phyloP scores from a whole-genome alignment of 2,113 vertebrate genomes.

The Rhynchopsitta pachyrhyncha region DNA sequence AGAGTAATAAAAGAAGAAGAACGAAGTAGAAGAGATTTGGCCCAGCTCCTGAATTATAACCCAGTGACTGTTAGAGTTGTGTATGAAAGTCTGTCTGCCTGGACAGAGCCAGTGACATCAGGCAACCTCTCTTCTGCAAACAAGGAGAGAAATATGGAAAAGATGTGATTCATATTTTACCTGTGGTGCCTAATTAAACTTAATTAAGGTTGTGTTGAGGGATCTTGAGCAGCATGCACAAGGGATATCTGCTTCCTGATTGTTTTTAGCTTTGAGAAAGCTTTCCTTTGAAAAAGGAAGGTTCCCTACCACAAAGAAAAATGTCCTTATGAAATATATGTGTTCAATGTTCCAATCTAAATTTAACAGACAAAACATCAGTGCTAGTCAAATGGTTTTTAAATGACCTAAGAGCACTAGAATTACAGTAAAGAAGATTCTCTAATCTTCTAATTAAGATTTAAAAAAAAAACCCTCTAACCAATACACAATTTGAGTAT shows the following conservation, averaged over 20 bases:
- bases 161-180: neutral
- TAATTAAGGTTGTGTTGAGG: neutral
- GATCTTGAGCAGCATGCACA: neutral
- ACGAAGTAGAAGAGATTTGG: neutral
- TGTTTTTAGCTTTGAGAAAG: neutral
- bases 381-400: neutral
- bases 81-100: neutral
- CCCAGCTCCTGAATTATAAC: neutral
- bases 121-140: neutral
- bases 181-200: neutral
- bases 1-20: neutral
- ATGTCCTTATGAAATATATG: neutral
- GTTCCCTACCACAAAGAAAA: neutral
- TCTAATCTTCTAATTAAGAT: neutral
- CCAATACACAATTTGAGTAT: accelerated
- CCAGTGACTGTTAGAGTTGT: too few species aligned
- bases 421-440: neutral
- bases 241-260: neutral
- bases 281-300: neutral
- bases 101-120: neutral
- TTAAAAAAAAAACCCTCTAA: neutral
- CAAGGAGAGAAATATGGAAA: neutral
- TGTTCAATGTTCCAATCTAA: neutral
- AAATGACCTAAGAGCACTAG: neutral
- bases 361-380: neutral